phyloP scores from a whole-genome alignment of 2,797 vertebrate species.

The Sarcophilus harrisii region DNA sequence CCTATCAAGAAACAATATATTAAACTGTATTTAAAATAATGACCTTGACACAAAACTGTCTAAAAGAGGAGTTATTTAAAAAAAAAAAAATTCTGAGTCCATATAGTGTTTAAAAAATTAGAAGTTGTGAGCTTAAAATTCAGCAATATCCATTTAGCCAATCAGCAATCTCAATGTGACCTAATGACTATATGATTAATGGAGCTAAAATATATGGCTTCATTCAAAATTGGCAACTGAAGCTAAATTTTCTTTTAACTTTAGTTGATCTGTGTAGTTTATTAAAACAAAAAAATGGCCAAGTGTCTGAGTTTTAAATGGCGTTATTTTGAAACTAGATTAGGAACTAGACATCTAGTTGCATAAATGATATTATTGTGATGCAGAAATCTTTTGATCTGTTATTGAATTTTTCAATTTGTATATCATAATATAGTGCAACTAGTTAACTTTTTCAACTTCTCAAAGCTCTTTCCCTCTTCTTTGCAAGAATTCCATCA shows the following conservation, averaged over 20 bases:
- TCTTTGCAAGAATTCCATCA: background rate
- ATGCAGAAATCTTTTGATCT: conserved; percentile 29
- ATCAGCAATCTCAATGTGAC: background rate
- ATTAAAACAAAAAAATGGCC: background rate
- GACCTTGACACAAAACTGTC: background rate
- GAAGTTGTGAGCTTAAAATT: background rate
- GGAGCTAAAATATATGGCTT: background rate
- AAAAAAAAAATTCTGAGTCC: background rate
- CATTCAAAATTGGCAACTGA: background rate
- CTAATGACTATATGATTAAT: background rate
- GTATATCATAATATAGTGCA: conserved; percentile 12
- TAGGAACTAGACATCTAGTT: background rate
- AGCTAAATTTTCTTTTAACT: background rate
- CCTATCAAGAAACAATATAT: background rate
- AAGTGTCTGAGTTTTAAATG: background rate
- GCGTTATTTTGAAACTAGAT: background rate
- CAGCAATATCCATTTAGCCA: background rate
- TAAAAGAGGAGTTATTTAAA: background rate
- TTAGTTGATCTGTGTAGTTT: background rate
- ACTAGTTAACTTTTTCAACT: conserved; percentile 24
- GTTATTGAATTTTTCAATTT: background rate
- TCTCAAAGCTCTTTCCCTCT: conserved; percentile 7
- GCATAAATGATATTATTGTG: conserved; percentile 12
- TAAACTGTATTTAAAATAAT: background rate
- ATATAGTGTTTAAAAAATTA: background rate